phyloP scores from a whole-genome alignment of 2,888 invertebrate genomes.

The Caenorhabditis sp. region DNA sequence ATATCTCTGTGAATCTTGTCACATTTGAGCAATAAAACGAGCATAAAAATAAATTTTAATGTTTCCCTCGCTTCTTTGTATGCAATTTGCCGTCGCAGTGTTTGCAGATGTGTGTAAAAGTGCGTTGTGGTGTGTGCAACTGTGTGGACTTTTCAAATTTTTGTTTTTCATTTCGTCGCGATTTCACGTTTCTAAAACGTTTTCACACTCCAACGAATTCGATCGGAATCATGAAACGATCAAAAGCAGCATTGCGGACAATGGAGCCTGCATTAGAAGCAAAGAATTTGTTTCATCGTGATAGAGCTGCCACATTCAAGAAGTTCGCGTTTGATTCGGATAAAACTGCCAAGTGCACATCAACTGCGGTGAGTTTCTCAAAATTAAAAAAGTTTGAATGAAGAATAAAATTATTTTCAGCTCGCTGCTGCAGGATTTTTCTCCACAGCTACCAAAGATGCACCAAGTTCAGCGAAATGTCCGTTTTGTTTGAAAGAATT shows the following conservation, averaged over 20 bases:
- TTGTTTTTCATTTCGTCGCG: neutral
- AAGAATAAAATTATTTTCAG: conserved; percentile 13
- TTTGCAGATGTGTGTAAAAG: neutral
- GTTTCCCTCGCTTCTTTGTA: neutral
- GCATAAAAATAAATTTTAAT: too few species aligned
- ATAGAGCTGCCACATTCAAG: conserved; percentile 25
- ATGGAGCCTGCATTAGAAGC: conserved; percentile 7
- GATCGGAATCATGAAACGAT: neutral
- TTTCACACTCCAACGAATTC: neutral
- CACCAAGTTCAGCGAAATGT: conserved; percentile 23
- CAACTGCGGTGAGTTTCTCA: conserved; percentile 15
- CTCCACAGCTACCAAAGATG: conserved; percentile 11
- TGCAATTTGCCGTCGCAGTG: neutral
- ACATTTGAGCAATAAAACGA: too few species aligned
- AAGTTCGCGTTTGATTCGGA: conserved; percentile 15
- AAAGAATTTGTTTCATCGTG: conserved; percentile 14
- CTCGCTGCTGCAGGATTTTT: conserved; percentile 41
- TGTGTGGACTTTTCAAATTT: neutral
- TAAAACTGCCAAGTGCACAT: conserved; percentile 23
- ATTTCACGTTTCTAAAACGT: neutral
- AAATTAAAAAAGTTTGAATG: neutral
- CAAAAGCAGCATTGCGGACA: neutral
- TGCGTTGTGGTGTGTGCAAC: neutral
- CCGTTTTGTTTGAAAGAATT: conserved; percentile 45
- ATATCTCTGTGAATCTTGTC: too few species aligned